phyloP scores from a whole-genome alignment of 1,140 invertebrate genomes.

The Lordiphosa clarofinis region DNA sequence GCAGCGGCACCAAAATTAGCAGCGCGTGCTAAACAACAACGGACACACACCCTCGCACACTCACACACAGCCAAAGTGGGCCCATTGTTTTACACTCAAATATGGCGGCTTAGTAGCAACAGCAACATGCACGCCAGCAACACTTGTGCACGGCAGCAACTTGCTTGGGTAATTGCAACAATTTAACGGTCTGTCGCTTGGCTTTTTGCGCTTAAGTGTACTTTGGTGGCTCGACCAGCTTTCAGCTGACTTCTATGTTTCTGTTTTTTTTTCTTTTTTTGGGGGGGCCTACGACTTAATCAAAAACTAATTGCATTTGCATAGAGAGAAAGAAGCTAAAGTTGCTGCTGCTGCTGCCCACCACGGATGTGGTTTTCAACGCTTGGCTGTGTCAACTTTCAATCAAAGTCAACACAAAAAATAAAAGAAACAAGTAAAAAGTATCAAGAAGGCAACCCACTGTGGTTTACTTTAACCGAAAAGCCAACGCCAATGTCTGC shows the following conservation, averaged over 20 bases:
- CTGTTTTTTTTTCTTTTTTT: conserved; percentile 34
- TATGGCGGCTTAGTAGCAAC: conserved; percentile 54
- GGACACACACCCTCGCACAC: conserved; percentile 36
- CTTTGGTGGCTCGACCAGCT: conserved; percentile 41
- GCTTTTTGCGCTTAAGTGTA: conserved; percentile 69
- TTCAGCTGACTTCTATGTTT: conserved; percentile 7
- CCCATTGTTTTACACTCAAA: conserved; percentile 76
- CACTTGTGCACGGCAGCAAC: conserved; percentile 28
- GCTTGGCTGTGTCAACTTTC: conserved; percentile 76
- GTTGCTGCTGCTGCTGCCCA: conserved; percentile 27
- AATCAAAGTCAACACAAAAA: conserved; percentile 73
- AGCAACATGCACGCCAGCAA: conserved; percentile 39
- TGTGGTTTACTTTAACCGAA: conserved; percentile 63
- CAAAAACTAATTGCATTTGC: conserved; percentile 78
- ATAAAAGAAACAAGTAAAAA: conserved; percentile 3
- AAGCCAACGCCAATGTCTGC: conserved; percentile 27
- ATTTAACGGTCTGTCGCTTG: conserved; percentile 78
- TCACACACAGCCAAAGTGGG: conserved; percentile 16
- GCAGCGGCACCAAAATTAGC: conserved; percentile 65
- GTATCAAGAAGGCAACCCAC: conserved; percentile 30
- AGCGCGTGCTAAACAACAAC: conserved; percentile 72
- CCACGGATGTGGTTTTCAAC: conserved; percentile 76
- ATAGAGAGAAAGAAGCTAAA: conserved; percentile 26
- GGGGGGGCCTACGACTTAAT: conserved; percentile 65
- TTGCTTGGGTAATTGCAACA: conserved; percentile 73